Percentiles rank a stretch among this genome's conserved stretches.
Conservation (phyloP, 2,888 invertebrate genomes). For the Philonicus albiceps region DNA sequence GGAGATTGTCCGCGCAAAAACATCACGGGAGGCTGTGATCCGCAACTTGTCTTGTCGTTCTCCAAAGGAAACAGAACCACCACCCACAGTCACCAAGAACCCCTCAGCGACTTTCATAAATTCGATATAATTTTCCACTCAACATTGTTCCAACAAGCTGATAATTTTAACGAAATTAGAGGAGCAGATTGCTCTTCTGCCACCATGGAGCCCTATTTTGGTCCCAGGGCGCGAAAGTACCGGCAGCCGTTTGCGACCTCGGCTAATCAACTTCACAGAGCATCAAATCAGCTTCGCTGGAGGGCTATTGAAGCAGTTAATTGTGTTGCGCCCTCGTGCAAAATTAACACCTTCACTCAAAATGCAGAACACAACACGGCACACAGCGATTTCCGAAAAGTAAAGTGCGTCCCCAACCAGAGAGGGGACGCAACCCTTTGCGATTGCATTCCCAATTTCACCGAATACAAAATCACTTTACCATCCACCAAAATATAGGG, state of each 20-base stretch:
- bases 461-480: not conserved
- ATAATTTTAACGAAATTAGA: not conserved
- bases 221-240: not conserved
- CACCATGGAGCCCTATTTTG: not conserved
- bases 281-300: not conserved
- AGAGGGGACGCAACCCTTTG: not conserved
- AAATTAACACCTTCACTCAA: not conserved
- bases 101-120: not conserved
- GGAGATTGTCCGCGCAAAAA: not conserved
- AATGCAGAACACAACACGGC: not conserved
- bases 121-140: not conserved
- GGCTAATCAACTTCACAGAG: not conserved
- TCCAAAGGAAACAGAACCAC: not conserved
- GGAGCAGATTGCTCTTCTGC: not conserved
- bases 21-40: not conserved
- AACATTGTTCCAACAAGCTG: not conserved
- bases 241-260: not conserved
- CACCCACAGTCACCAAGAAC: not conserved
- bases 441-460: not conserved
- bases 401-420: not conserved
- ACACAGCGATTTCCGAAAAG: not conserved
- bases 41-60: not conserved
- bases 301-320: not conserved
- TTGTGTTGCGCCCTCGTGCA: not conserved
- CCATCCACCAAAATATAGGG: not conserved